Conservation (phyloP, 2,113 vertebrate genomes). For the Gopherus evgoodei region DNA sequence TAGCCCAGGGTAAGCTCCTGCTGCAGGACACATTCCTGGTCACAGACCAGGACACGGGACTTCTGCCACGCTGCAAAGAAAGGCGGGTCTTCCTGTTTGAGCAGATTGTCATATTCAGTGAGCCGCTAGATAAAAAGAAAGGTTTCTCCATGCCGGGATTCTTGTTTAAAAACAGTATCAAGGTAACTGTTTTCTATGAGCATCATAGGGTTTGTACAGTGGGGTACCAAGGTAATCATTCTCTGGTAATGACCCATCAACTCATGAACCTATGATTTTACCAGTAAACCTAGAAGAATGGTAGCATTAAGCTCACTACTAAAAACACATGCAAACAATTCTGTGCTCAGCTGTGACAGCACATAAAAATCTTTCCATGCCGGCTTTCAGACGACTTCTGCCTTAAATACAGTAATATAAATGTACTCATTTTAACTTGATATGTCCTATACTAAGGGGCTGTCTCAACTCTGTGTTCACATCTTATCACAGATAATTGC, state of each 20-base stretch:
- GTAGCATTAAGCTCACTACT: background rate
- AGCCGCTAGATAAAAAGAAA: constrained; percentile 98
- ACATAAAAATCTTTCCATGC: background rate
- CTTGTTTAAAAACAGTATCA: constrained; percentile 98
- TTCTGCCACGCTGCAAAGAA: constrained; percentile 94
- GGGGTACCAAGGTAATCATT: constrained; percentile 32
- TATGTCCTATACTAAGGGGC: background rate
- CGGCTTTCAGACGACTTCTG: background rate
- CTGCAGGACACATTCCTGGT: constrained; percentile 97
- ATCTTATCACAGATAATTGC: background rate
- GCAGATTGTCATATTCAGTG: constrained; percentile 98
- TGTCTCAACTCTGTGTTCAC: background rate
- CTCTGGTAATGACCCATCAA: background rate
- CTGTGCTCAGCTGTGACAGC: background rate
- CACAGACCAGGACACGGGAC: constrained; percentile 92
- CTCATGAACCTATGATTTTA: background rate
- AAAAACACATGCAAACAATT: background rate
- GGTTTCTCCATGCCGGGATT: constrained; percentile 96
- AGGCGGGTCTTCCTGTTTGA: constrained; percentile 97
- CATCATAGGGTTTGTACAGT: background rate
- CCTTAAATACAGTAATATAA: fast-evolving
- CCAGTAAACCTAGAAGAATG: fast-evolving
- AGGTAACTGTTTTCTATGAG: constrained; percentile 78
- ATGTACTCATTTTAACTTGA: background rate
- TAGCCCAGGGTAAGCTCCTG: constrained; percentile 96